phyloP scores from a whole-genome alignment of 37 sponge, comb jelly and placozoan genomes.

The Theonella swinhoei region DNA sequence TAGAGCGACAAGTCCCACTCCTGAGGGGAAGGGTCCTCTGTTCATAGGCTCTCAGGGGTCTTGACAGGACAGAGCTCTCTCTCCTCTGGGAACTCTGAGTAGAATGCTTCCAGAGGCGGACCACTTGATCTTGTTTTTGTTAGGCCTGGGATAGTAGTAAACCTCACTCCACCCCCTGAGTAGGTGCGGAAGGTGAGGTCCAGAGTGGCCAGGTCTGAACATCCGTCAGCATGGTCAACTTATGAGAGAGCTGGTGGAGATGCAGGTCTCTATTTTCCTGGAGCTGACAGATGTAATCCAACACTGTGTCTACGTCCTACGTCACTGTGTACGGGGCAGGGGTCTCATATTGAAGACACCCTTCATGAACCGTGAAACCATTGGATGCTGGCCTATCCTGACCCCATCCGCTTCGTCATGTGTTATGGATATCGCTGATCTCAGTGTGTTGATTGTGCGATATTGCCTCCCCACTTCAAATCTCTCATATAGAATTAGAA shows the following conservation, averaged over 20 bases:
- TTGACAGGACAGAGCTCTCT: conserved; percentile 22
- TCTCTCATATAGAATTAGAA: conserved; percentile 10
- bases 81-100: conserved; percentile 12
- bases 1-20: neutral
- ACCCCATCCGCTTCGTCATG: conserved; percentile 6
- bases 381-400: conserved; percentile 15
- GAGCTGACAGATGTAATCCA: neutral
- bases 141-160: neutral
- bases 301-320: conserved; percentile 6
- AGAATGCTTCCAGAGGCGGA: conserved; percentile 9
- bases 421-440: conserved; percentile 37
- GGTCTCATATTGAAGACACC: conserved; percentile 34
- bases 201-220: conserved; percentile 5
- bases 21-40: neutral
- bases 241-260: neutral
- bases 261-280: neutral
- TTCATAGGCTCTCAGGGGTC: neutral
- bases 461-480: conserved; percentile 24
- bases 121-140: conserved; percentile 2
- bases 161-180: neutral
- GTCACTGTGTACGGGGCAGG: conserved; percentile 13
- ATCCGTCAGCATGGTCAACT: conserved; percentile 12
- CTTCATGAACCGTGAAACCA: neutral
- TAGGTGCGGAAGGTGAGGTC: neutral
- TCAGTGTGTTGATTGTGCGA: conserved; percentile 19